Evolutionary conservation across 37 sponge, comb jelly and placozoan species (phyloP).

Genomic region (Theonella swinhoei): DNA sequence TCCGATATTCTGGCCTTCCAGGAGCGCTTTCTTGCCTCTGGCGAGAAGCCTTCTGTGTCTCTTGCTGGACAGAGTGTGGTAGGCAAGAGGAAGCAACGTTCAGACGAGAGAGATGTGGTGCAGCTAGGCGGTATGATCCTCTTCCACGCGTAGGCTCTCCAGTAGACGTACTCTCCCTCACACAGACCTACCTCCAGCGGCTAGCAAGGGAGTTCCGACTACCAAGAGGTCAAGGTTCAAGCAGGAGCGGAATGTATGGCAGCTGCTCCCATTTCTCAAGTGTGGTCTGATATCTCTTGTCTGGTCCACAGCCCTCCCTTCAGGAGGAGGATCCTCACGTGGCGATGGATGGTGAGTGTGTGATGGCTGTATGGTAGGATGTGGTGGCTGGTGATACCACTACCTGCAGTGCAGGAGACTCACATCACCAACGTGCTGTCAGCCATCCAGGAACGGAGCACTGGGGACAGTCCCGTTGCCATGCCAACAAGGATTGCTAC

Average conservation of each 20-base stretch:
- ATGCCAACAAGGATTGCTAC: conserved; percentile 5
- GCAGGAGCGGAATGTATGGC: conserved; percentile 9
- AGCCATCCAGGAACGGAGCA: conserved; percentile 38
- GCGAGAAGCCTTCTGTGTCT: conserved; percentile 48
- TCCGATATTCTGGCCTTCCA: conserved; percentile 78
- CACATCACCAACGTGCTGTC: conserved; percentile 65
- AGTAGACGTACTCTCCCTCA: too few relatives aligned
- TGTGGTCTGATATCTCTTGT: not conserved
- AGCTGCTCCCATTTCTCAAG: not conserved
- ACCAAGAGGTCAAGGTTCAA: conserved; percentile 68
- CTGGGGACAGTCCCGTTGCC: not conserved
- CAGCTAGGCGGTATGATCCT: not conserved
- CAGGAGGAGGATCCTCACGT: conserved; percentile 24
- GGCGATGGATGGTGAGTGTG: conserved; percentile 52
- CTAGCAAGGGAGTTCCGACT: conserved; percentile 16
- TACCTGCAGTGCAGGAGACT: conserved; percentile 46
- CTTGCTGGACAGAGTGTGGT: conserved; percentile 9
- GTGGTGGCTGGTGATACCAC: not conserved
- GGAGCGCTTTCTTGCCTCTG: conserved; percentile 64
- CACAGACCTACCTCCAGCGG: not conserved
- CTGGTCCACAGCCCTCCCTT: not conserved
- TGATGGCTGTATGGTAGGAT: not conserved
- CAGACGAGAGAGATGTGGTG: conserved; percentile 40
- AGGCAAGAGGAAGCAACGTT: conserved; percentile 37
- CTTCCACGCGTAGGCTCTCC: not conserved